Percentiles rank a stretch among this genome's conserved stretches.
Evolutionary conservation across 2,888 invertebrate genomes (phyloP).

Genomic region (Mayetiola destructor): DNA sequence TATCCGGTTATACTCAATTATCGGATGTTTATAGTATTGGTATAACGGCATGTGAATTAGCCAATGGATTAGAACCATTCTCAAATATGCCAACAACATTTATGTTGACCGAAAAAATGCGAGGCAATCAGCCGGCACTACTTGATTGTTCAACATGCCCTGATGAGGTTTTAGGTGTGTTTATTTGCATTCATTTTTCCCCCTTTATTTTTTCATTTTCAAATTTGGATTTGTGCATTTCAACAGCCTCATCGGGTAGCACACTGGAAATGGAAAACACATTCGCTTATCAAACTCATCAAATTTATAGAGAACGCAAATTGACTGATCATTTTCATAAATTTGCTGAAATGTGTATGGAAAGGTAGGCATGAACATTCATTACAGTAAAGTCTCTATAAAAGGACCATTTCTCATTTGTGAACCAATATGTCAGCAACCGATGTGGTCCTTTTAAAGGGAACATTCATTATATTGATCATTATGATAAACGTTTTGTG

Average conservation of each 20-base stretch:
- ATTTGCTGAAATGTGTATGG: slow-evolving; percentile 56
- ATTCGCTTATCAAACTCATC: slow-evolving; percentile 31
- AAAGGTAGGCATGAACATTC: slow-evolving; percentile 32
- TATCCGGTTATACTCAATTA: slow-evolving; percentile 74
- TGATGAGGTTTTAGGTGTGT: slow-evolving; percentile 29
- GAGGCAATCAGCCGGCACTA: slow-evolving; percentile 61
- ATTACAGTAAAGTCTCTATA: neutral
- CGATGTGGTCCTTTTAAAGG: too few relatives aligned
- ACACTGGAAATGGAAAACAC: slow-evolving; percentile 26
- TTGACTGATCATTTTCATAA: slow-evolving; percentile 67
- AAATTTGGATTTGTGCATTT: neutral
- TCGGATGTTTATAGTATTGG: slow-evolving; percentile 88
- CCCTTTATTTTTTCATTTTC: neutral
- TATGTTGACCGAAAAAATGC: slow-evolving; percentile 74
- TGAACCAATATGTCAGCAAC: too few relatives aligned
- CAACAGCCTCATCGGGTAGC: slow-evolving; percentile 35
- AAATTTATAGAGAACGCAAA: slow-evolving; percentile 42
- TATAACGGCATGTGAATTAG: slow-evolving; percentile 72
- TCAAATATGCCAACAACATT: slow-evolving; percentile 71
- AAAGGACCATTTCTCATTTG: too few relatives aligned
- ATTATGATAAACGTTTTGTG: too few relatives aligned
- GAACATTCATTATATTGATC: too few relatives aligned
- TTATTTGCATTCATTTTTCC: neutral
- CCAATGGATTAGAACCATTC: slow-evolving; percentile 81
- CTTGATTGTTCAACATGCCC: slow-evolving; percentile 58